Evolutionary conservation across 2,888 invertebrate genomes (phyloP).

Genomic region (Philereme transversata): DNA sequence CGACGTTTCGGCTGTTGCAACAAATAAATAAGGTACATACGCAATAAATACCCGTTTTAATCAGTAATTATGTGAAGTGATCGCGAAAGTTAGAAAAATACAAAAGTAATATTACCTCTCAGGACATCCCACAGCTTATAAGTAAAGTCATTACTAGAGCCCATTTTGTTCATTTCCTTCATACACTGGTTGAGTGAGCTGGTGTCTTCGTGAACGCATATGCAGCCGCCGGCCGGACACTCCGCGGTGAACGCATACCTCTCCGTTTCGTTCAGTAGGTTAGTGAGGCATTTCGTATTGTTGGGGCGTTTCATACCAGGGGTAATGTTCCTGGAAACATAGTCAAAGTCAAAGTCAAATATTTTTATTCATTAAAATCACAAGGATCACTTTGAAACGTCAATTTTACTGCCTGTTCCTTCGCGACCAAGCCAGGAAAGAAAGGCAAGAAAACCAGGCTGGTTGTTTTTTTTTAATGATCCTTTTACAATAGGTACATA

Average conservation of each 20-base stretch:
- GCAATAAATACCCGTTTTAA: too few relatives aligned
- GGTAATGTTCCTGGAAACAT: constrained; percentile 50
- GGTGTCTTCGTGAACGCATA: constrained; percentile 72
- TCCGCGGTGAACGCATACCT: constrained; percentile 74
- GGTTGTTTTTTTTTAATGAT: too few relatives aligned
- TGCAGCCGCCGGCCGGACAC: constrained; percentile 69
- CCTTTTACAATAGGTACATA: too few relatives aligned
- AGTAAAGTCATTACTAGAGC: constrained; percentile 79
- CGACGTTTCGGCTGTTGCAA: too few relatives aligned
- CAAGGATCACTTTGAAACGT: too few relatives aligned
- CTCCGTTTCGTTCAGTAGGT: constrained; percentile 71
- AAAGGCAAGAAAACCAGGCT: too few relatives aligned
- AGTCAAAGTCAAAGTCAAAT: too few relatives aligned
- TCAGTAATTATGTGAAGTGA: too few relatives aligned
- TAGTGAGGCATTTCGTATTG: constrained; percentile 60
- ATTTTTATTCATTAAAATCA: too few relatives aligned
- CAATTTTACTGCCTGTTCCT: too few relatives aligned
- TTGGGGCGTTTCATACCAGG: constrained; percentile 56
- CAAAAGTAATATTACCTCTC: constrained; percentile 56
- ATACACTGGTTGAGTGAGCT: constrained; percentile 64
- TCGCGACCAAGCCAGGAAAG: too few relatives aligned
- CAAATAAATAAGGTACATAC: too few relatives aligned
- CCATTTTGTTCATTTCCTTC: constrained; percentile 52
- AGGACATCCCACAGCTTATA: constrained; percentile 79
- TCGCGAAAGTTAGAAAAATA: background rate